Conservation (phyloP, 1,140 invertebrate species). For the Protaetia brevitarsis region DNA sequence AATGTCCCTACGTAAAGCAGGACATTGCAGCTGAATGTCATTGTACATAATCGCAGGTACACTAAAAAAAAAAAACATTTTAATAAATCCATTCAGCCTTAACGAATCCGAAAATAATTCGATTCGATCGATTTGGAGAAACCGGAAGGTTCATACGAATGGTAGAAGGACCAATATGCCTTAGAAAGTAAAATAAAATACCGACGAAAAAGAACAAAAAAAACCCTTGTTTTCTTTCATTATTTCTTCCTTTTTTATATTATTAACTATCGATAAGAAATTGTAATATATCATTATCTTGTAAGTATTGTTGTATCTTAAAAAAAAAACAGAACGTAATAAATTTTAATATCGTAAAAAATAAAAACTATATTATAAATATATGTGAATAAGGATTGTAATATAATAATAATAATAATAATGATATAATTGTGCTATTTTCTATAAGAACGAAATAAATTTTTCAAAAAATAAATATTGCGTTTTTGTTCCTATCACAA, state of each 20-base stretch:
- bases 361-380: neutral
- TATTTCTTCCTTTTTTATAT: slow-evolving; percentile 22
- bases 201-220: neutral
- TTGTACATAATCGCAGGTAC: too few relatives aligned
- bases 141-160: neutral
- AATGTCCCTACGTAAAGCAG: too few relatives aligned
- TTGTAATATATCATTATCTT: too few relatives aligned
- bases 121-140: neutral
- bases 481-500: too few relatives aligned
- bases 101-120: neutral
- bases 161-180: slow-evolving; percentile 38
- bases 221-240: too few relatives aligned
- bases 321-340: too few relatives aligned
- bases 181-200: slow-evolving; percentile 29
- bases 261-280: slow-evolving; percentile 8
- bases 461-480: slow-evolving; percentile 21
- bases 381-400: slow-evolving; percentile 20
- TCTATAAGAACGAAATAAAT: slow-evolving; percentile 18
- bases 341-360: slow-evolving; percentile 5
- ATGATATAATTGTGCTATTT: slow-evolving; percentile 25
- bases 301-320: too few relatives aligned
- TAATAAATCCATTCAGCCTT: too few relatives aligned
- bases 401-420: neutral
- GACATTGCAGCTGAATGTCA: too few relatives aligned
- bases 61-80: too few relatives aligned